A percentile compares a stretch with the other conserved stretches of the same genome.
These are phyloP conservation scores for Caenorhabditis wallacei DNA, from an alignment of 2,888 invertebrate species.

Conservation along the genomic window DNA sequence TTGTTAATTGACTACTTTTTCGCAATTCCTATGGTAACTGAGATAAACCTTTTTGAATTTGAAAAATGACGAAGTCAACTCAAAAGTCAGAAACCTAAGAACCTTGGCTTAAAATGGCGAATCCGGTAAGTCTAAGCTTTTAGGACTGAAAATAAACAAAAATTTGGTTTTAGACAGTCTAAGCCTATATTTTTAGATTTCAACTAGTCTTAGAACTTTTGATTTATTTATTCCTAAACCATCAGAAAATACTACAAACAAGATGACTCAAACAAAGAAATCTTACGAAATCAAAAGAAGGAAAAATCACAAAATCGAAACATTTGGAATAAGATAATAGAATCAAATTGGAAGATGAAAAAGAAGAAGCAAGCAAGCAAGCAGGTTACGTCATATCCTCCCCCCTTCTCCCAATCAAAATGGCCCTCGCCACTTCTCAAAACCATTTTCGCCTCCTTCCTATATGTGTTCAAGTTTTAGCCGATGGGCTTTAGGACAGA, in stretches of 20 bases:
- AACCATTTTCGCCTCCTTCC: conserved; percentile 15
- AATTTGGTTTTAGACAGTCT: too few species aligned
- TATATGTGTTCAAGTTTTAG: conserved; percentile 58
- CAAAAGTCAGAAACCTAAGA: too few species aligned
- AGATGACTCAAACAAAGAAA: conserved; percentile 4
- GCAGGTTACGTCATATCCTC: conserved; percentile 59
- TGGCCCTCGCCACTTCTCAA: conserved; percentile 18
- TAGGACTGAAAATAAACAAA: too few species aligned
- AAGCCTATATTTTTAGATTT: too few species aligned
- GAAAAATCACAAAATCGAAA: conserved; percentile 4
- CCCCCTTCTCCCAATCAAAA: conserved; percentile 47
- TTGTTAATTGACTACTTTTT: too few species aligned
- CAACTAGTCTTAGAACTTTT: too few species aligned
- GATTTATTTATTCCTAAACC: not conserved
- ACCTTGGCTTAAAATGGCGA: too few species aligned
- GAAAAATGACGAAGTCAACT: too few species aligned
- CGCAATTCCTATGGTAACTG: too few species aligned
- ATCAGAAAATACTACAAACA: too few species aligned
- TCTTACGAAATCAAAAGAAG: conserved; percentile 1
- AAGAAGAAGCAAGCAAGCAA: conserved; percentile 20
- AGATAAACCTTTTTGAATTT: too few species aligned
- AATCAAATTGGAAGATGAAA: conserved; percentile 40
- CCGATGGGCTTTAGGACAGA: conserved; percentile 5
- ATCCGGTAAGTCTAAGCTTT: too few species aligned
- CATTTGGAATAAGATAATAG: conserved; percentile 3